Evolutionary conservation across 2,888 invertebrate genomes (phyloP).

Genomic region (Ornithoptera priamus): DNA sequence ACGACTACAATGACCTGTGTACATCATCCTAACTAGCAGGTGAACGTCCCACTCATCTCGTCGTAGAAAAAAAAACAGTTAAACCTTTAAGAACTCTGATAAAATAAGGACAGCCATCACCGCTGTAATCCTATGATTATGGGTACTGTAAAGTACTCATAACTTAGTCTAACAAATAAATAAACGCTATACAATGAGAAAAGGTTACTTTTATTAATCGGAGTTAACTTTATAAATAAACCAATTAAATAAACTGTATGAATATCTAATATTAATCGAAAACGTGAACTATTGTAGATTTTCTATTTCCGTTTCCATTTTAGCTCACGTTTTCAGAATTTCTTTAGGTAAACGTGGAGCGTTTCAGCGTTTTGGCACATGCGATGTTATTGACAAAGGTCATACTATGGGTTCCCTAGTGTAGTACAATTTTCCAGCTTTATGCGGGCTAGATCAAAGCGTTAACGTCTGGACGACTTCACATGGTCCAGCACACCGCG

Average conservation of each 20-base stretch:
- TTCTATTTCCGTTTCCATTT: neutral
- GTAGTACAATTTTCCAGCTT: conserved; percentile 11
- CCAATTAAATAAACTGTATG: neutral
- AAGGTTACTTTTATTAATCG: neutral
- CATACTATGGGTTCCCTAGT: neutral
- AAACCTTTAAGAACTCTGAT: too few species aligned
- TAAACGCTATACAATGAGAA: too few species aligned
- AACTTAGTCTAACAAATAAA: too few species aligned
- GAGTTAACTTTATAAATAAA: neutral
- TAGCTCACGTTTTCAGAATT: conserved; percentile 13
- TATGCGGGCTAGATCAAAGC: conserved; percentile 8
- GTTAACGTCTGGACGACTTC: conserved; percentile 8
- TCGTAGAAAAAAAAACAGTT: too few species aligned
- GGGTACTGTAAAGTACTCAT: too few species aligned
- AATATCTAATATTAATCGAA: neutral
- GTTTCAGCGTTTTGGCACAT: neutral
- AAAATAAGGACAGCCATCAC: too few species aligned
- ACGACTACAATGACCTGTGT: too few species aligned
- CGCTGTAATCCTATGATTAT: too few species aligned
- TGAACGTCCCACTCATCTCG: too few species aligned
- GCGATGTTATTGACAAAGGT: conserved; percentile 13
- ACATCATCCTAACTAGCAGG: too few species aligned
- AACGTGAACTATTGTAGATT: conserved; percentile 1
- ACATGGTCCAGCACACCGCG: neutral
- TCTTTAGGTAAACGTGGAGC: conserved; percentile 20